A percentile compares a stretch with the other conserved stretches of the same genome.
Conservation (phyloP, 1,140 invertebrate species). For the Asobara japonica region DNA sequence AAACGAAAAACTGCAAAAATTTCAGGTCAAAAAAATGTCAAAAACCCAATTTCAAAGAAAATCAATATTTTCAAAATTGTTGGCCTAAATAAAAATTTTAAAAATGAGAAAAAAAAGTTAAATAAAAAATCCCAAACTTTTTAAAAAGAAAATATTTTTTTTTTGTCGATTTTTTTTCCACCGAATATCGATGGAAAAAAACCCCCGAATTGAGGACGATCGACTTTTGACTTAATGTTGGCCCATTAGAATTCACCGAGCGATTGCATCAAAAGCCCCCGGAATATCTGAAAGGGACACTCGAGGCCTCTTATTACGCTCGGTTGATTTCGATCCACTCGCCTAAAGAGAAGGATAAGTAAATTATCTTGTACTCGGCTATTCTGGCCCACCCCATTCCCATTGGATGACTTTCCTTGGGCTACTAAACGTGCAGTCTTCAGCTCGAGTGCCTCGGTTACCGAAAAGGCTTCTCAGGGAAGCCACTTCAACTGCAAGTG, state of each 20-base stretch:
- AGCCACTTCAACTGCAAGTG: background rate
- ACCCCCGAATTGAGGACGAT: no score
- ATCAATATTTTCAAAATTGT: no score
- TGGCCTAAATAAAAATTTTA: no score
- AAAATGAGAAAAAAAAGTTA: no score
- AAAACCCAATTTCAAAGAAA: no score
- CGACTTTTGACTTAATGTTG: no score
- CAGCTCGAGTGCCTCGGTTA: background rate
- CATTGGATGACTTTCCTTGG: background rate
- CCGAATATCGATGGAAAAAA: no score
- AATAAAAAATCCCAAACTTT: no score
- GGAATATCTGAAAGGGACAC: slow-evolving; percentile 5
- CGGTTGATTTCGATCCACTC: slow-evolving; percentile 10
- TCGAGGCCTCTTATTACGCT: slow-evolving; percentile 6
- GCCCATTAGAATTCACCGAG: background rate
- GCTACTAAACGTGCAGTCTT: slow-evolving; percentile 1
- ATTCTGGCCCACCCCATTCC: background rate
- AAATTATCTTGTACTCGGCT: slow-evolving; percentile 16
- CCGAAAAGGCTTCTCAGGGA: background rate
- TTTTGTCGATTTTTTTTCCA: no score
- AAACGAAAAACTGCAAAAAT: no score
- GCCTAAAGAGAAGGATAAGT: slow-evolving; percentile 14
- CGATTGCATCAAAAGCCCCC: background rate
- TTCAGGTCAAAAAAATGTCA: no score
- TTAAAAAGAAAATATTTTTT: no score